Base-by-base conservation (phyloP, 2,113 vertebrate species). In the Apaloderma vittatum region DNA sequence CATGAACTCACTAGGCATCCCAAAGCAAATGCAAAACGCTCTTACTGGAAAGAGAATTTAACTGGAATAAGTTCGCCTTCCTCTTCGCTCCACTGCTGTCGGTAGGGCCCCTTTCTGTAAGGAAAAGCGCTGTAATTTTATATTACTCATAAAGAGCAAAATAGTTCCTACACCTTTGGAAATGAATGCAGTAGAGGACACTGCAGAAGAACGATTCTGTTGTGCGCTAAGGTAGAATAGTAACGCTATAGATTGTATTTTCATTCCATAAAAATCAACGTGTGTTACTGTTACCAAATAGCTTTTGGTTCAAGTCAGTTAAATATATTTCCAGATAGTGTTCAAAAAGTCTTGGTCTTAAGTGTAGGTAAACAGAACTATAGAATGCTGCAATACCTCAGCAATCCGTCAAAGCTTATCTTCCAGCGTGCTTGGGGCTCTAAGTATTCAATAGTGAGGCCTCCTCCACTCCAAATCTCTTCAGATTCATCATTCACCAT, bases 11-110 rank as follows among this genome's bases (percentile, higher is more conserved):
- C 22, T 46, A 2, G 2, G n/a, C 26, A 29, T 12, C 62, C 59
- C 61, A 32, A 74, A 57, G 57, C 14, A 67, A 49, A 57, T 34
- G 13, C 20, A 24, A 87, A 86, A 62, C 12, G 21, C 24, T 73
- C 96, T 94, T 86, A 97, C 97, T 72, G 74, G 43, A 97, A 58
- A 48, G 80, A 92, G 71, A 97, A 96, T 92, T 97, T 96, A 49
- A 94, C 92, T 12, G 94, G 88, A 2, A 97, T 73, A 15, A 97
- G 96, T 37, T 97, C 77, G 1, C 95, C 95, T 9, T 94, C 90
- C 30, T 97, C 96, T 29, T 96, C 86, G 5, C 68, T 97, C 96
- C 97, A 97, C 59, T 93, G 90, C 61, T 95, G 82, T 8, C 95
- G 80, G 78, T 96, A 97, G 15, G 96, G 46, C 67, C 97, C 96